Percentiles rank a stretch among this genome's conserved stretches.
These are phyloP conservation scores for Peromyscus leucopus DNA, from an alignment of 2,113 vertebrate species.

Conservation along the genomic window DNA sequence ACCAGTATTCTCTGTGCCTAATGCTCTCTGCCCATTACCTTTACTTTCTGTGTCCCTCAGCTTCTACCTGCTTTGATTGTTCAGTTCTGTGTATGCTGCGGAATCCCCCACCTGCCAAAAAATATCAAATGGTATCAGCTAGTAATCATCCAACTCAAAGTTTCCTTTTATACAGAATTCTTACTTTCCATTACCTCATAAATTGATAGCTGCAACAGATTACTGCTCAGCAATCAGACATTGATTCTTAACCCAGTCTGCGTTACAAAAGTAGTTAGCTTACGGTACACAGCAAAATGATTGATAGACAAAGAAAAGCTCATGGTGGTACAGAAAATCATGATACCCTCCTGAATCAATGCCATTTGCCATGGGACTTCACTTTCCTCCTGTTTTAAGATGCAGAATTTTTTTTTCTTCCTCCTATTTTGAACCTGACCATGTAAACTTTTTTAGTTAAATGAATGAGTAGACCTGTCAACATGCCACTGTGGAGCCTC, in stretches of 20 bases:
- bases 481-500: not conserved
- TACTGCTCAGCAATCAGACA: not conserved
- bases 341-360: not conserved
- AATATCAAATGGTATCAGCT: conserved; percentile 2
- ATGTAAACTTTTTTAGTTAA: not conserved
- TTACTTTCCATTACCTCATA: not conserved
- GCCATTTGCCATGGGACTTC: not conserved
- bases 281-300: not conserved
- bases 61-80: not conserved
- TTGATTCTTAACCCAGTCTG: not conserved
- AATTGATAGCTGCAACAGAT: not conserved
- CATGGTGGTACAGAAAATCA: not conserved
- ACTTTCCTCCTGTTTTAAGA: conserved; percentile 5
- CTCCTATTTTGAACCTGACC: not conserved
- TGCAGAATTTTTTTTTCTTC: not conserved
- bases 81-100: not conserved
- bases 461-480: not conserved
- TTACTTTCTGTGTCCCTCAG: not conserved
- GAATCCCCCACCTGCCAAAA: not conserved
- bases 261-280: not conserved
- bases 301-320: not conserved
- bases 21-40: not conserved
- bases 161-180: not conserved
- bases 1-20: not conserved
- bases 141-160: not conserved